A percentile compares a stretch with the other conserved stretches of the same genome.
Conservation (phyloP, 2,113 vertebrate genomes). For the Gyps fulvus region DNA sequence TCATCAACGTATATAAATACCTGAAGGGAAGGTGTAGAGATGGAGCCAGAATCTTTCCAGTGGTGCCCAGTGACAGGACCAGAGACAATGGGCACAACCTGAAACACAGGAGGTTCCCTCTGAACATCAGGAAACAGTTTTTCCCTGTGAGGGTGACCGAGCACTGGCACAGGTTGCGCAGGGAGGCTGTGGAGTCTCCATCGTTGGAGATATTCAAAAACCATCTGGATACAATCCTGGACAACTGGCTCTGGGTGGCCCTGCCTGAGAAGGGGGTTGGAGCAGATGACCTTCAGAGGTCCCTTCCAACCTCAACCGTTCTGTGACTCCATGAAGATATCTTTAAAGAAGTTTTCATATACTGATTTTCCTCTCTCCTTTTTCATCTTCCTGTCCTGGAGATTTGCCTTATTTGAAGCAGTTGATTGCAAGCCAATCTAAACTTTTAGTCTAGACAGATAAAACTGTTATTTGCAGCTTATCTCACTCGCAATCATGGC, state of each 20-base stretch:
- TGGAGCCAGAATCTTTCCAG: not conserved
- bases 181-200: not conserved
- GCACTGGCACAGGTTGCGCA: not conserved
- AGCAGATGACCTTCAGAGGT: not conserved
- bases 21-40: not conserved
- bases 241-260: not conserved
- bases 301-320: not conserved
- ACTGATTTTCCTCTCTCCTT: not conserved
- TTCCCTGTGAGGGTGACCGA: not conserved
- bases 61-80: not conserved
- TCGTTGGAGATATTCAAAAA: not conserved
- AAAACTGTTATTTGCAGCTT: slow-evolving; percentile 35
- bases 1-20: not conserved
- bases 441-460: slow-evolving; percentile 56
- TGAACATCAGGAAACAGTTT: not conserved
- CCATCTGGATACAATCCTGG: no score
- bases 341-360: not conserved
- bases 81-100: fast-evolving
- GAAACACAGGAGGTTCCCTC: not conserved
- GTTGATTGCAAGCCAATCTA: slow-evolving; percentile 17
- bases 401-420: not conserved
- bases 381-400: not conserved
- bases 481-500: not conserved
- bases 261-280: not conserved
- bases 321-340: not conserved